These are phyloP conservation scores for Cichladusa arquata DNA, from an alignment of 2,113 vertebrate species.

Conservation along the genomic window DNA sequence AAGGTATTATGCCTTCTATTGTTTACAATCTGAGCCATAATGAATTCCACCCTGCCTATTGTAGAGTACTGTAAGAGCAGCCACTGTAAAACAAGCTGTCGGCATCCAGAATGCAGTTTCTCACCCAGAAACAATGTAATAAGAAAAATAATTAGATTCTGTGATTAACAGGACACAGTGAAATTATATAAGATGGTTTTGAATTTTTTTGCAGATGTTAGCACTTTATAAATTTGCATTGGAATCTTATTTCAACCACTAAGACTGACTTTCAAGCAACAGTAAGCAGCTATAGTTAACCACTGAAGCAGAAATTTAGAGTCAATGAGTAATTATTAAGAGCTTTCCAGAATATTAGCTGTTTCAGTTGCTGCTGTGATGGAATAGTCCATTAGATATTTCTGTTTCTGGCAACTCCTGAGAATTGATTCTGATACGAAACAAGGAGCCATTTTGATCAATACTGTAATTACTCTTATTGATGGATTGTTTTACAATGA, in stretches of 20 bases:
- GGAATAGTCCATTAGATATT: slow-evolving; percentile 84
- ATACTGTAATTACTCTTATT: slow-evolving; percentile 86
- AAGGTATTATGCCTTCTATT: slow-evolving; percentile 9
- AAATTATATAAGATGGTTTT: slow-evolving; percentile 54
- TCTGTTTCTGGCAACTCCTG: slow-evolving; percentile 76
- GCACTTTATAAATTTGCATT: slow-evolving; percentile 52
- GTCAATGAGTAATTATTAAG: slow-evolving; percentile 84
- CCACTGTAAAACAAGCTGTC: slow-evolving; percentile 62
- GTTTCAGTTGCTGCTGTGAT: slow-evolving; percentile 76
- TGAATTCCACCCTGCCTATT: slow-evolving; percentile 52
- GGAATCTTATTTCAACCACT: slow-evolving; percentile 54
- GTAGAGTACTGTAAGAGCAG: slow-evolving; percentile 38
- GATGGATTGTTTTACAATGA: slow-evolving; percentile 84
- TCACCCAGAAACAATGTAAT: slow-evolving; percentile 66
- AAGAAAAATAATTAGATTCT: slow-evolving; percentile 71
- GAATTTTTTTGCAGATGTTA: slow-evolving; percentile 38
- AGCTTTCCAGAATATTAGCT: slow-evolving; percentile 83
- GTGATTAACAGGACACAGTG: slow-evolving; percentile 61
- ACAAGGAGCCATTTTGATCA: slow-evolving; percentile 79
- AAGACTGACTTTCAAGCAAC: slow-evolving; percentile 75
- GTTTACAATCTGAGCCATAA: slow-evolving; percentile 36
- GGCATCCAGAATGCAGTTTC: slow-evolving; percentile 48
- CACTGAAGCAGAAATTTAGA: slow-evolving; percentile 77
- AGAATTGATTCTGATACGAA: slow-evolving; percentile 83
- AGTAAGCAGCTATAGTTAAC: slow-evolving; percentile 69